Evolutionary conservation across 2,113 vertebrate genomes (phyloP).

Genomic region (Mesitornis unicolor): DNA sequence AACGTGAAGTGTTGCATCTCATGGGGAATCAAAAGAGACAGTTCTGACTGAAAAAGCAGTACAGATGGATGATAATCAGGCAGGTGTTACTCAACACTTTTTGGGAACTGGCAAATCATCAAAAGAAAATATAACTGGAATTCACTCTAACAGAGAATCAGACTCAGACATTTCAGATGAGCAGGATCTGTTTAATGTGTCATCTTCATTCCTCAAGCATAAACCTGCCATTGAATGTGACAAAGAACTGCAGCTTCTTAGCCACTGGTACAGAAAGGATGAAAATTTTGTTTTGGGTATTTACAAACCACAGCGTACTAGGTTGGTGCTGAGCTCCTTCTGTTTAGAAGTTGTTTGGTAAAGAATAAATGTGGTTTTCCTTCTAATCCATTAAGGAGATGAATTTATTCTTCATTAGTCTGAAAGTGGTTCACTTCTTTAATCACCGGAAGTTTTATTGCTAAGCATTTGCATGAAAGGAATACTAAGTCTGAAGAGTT

Average conservation of each 20-base stretch:
- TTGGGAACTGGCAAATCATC: background rate
- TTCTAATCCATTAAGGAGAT: background rate
- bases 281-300: slow-evolving; percentile 61
- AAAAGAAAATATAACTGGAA: background rate
- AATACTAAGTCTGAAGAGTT: background rate
- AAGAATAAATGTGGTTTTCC: background rate
- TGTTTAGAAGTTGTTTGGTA: background rate
- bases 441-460: background rate
- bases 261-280: slow-evolving; percentile 62
- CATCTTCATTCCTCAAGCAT: background rate
- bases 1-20: background rate
- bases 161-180: background rate
- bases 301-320: slow-evolving; percentile 61
- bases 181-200: background rate
- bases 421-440: background rate
- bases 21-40: background rate
- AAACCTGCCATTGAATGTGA: slow-evolving; percentile 37
- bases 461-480: background rate
- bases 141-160: background rate
- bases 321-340: slow-evolving; percentile 24
- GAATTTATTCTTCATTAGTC: background rate
- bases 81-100: background rate
- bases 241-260: slow-evolving; percentile 56
- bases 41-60: background rate
- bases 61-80: background rate